These are phyloP conservation scores for Holotrichia oblita DNA, from an alignment of 1,140 invertebrate genomes.

Conservation along the genomic window DNA sequence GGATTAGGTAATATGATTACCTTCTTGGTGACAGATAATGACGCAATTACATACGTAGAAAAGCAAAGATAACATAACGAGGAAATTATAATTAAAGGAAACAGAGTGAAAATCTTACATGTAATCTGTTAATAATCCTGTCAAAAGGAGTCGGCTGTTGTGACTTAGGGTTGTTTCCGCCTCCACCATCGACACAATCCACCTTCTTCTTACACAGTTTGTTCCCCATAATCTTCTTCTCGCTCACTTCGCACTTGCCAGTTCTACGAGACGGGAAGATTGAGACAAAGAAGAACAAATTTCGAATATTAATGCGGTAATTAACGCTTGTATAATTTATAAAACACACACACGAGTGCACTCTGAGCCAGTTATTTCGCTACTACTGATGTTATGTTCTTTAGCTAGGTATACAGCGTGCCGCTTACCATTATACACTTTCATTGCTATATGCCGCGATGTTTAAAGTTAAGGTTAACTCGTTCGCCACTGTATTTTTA, in stretches of 20 bases:
- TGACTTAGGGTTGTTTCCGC: slow-evolving; percentile 38
- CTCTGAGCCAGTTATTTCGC: slow-evolving; percentile 34
- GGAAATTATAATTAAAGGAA: not conserved
- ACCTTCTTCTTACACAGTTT: slow-evolving; percentile 43
- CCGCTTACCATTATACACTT: slow-evolving; percentile 22
- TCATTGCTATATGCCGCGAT: not conserved
- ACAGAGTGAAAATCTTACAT: slow-evolving; percentile 35
- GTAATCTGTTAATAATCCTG: slow-evolving; percentile 41
- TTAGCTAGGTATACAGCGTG: not conserved
- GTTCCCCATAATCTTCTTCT: slow-evolving; percentile 39
- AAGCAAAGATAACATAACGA: slow-evolving; percentile 1
- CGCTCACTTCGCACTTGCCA: slow-evolving; percentile 30
- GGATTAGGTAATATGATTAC: not conserved
- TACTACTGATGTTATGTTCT: slow-evolving; percentile 34
- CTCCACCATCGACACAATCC: slow-evolving; percentile 36
- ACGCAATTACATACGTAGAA: slow-evolving; percentile 3
- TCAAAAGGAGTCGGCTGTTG: slow-evolving; percentile 38
- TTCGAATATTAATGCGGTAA: slow-evolving; percentile 27
- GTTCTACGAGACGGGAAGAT: not conserved
- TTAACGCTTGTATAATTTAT: slow-evolving; percentile 34
- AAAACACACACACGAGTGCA: slow-evolving; percentile 28
- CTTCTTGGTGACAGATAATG: not conserved
- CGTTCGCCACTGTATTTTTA: slow-evolving; percentile 27
- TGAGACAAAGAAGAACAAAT: slow-evolving; percentile 18
- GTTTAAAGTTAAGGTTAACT: slow-evolving; percentile 27